Conservation (phyloP, 2,888 invertebrate species). For the Folsomia manolachei region DNA sequence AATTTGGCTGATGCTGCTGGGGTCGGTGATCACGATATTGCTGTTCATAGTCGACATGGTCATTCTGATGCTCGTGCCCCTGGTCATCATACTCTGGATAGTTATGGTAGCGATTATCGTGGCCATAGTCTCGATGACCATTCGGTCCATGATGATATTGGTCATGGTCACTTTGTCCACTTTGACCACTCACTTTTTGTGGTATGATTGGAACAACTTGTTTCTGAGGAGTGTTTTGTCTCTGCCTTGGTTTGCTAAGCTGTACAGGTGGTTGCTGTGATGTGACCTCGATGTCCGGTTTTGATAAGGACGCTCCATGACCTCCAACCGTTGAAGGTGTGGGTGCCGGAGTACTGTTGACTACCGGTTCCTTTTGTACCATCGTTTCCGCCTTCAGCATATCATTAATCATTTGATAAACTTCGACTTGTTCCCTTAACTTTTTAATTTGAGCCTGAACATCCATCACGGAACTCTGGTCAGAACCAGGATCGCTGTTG, state of each 20-base stretch:
- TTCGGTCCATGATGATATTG: too few relatives aligned
- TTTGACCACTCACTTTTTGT: background rate
- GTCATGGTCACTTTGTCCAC: too few relatives aligned
- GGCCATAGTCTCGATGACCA: too few relatives aligned
- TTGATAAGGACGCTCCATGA: background rate
- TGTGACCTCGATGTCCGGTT: background rate
- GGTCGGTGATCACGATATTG: background rate
- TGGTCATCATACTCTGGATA: background rate
- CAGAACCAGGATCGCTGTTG: background rate
- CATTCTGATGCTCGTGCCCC: background rate
- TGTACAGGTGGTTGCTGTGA: background rate
- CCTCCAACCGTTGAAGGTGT: background rate
- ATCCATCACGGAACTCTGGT: background rate
- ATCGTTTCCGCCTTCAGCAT: constrained; percentile 18
- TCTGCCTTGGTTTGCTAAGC: background rate
- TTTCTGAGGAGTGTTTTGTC: background rate
- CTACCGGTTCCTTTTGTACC: background rate
- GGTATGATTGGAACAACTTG: background rate
- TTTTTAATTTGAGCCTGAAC: constrained; percentile 6
- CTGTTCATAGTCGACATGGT: background rate
- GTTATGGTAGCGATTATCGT: too few relatives aligned
- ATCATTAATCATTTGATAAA: constrained; percentile 24
- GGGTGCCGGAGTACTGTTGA: background rate
- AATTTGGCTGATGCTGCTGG: background rate
- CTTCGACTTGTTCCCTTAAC: constrained; percentile 20